These are phyloP conservation scores for Sebastes glaucus DNA, from an alignment of 2,797 vertebrate genomes.

Conservation along the genomic window DNA sequence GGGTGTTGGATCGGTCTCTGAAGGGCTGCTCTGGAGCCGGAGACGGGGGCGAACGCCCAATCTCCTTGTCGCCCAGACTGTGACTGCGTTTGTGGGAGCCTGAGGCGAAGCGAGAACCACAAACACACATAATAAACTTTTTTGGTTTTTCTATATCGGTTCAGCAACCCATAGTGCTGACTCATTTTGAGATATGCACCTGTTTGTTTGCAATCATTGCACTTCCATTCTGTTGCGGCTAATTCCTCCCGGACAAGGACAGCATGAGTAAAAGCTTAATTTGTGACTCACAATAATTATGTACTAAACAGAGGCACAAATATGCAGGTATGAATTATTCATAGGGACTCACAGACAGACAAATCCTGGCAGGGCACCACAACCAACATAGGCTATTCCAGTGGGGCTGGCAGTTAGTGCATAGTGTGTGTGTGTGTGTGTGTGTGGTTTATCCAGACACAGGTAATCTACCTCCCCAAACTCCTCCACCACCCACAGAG, in stretches of 20 bases:
- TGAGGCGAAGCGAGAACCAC: conserved; percentile 47
- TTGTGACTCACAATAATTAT: conserved; percentile 76
- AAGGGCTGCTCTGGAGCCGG: conserved; percentile 90
- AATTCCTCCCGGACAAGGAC: conserved; percentile 57
- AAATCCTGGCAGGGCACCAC: conserved; percentile 52
- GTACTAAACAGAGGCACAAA: conserved; percentile 63
- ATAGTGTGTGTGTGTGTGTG: not conserved
- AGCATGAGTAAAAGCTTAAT: conserved; percentile 70
- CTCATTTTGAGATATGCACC: conserved; percentile 49
- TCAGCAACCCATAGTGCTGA: not conserved
- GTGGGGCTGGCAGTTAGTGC: conserved; percentile 11
- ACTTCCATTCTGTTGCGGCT: conserved; percentile 29
- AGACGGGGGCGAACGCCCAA: conserved; percentile 86
- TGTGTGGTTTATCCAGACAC: conserved; percentile 13
- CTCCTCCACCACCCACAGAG: conserved; percentile 29
- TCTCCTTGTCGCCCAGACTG: conserved; percentile 96
- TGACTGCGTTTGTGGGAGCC: conserved; percentile 97
- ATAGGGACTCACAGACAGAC: conserved; percentile 50
- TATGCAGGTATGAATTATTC: conserved; percentile 76
- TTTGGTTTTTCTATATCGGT: not conserved
- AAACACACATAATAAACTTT: conserved; percentile 6
- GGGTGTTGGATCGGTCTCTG: conserved; percentile 93
- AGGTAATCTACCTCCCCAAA: conserved; percentile 45
- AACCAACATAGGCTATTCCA: conserved; percentile 49
- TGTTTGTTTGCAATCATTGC: conserved; percentile 49